Percentiles rank a stretch among this genome's conserved stretches.
Evolutionary conservation across 2,888 invertebrate species (phyloP).

Genomic region (Ectemnius continuus): DNA sequence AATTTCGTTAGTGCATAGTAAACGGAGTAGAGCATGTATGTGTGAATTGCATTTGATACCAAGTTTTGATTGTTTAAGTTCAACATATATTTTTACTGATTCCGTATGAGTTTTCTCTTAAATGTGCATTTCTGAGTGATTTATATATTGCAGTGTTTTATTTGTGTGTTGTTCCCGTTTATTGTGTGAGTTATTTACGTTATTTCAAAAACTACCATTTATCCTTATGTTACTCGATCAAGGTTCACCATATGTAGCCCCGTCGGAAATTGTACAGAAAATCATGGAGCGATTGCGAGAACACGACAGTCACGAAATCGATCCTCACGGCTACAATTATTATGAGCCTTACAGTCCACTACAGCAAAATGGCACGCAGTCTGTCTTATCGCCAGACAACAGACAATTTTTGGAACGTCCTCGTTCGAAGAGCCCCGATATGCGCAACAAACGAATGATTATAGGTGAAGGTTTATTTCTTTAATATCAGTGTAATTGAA

Average conservation of each 20-base stretch:
- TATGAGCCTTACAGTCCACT: constrained; percentile 55
- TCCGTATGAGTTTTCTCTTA: too few species aligned
- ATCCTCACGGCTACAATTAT: constrained; percentile 62
- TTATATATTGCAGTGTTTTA: not conserved
- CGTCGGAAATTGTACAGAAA: constrained; percentile 89
- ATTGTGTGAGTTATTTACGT: not conserved
- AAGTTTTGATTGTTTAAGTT: too few species aligned
- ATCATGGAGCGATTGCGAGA: constrained; percentile 84
- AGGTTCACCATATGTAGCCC: constrained; percentile 88
- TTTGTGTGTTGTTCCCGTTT: not conserved
- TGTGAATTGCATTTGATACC: too few species aligned
- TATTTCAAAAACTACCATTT: not conserved
- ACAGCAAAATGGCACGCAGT: constrained; percentile 66
- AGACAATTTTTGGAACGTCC: constrained; percentile 74
- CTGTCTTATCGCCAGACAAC: constrained; percentile 75
- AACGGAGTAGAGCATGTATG: too few species aligned
- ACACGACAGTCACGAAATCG: constrained; percentile 73
- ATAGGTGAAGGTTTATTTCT: constrained; percentile 65
- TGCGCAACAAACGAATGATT: constrained; percentile 76
- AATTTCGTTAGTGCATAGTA: too few species aligned
- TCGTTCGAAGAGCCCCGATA: constrained; percentile 75
- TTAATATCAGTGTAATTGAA: not conserved
- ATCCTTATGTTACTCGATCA: constrained; percentile 56
- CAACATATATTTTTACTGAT: too few species aligned
- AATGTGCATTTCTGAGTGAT: too few species aligned